Base-by-base conservation (phyloP, 2,888 invertebrate genomes). In the Leuctra nigra region DNA sequence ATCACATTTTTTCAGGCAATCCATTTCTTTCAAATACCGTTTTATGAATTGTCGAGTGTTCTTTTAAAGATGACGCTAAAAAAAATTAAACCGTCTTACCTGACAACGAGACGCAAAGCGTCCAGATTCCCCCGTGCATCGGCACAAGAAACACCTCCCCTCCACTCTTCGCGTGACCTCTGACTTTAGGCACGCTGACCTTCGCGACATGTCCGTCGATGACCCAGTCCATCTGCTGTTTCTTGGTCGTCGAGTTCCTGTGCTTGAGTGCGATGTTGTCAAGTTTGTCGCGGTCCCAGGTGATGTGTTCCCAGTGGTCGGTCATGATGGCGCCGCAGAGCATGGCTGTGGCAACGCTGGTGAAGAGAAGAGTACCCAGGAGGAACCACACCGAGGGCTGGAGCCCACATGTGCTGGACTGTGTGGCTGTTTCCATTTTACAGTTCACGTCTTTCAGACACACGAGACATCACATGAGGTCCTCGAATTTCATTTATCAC, bases 71-170 rank as follows among this genome's bases (percentile, higher is more conserved):
- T n/a, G n/a, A n/a, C n/a, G n/a, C n/a, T n/a, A 6, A 29, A 29
- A 29, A 29, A 29, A 29, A 29, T 11, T 7, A 6, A 6, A 6
- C n/a, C 20, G 58, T 67, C 68, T 70, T 74, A 90, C 91, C 89
- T 73, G 84, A 82, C 65, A 91, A 78, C 66, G 87, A 87, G 66
- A 86, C 86, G 72, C 87, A 94, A 71, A 88, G 80, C 20, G 86
- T 92, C 93, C 89, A 93, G 67, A 88, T 93, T 33, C 89, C 93
- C n/a, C 88, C 91, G 66, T 87, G 87, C 84, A 89, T 89, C 11
- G 89, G 91, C 24, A 91, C 87, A 57, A 92, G 73, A 72, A 91
- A 88, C 33, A 76, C 60, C 62, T 63, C 50, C 63, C 61, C 58
- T 70, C 69, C 65, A 65, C 58, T 29, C 54, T 50, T 23, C 23